phyloP scores from a whole-genome alignment of 2,888 invertebrate genomes.

The Zeuzera pyrina region DNA sequence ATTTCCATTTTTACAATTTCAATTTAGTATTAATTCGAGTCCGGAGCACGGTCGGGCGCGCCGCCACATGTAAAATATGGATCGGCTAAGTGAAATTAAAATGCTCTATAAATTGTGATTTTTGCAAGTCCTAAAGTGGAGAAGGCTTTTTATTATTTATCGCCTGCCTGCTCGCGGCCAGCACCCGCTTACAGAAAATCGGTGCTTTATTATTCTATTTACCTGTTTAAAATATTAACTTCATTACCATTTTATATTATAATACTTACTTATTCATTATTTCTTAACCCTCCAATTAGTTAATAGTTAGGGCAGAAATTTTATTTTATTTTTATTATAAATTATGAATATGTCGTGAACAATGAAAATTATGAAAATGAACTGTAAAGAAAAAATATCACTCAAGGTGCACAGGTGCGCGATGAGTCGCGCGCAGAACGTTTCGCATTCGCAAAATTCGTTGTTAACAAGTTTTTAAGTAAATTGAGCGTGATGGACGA shows the following conservation, averaged over 20 bases:
- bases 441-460: too few species aligned
- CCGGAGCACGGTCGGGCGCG: slow-evolving; percentile 59
- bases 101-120: slow-evolving; percentile 74
- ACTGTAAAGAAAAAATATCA: too few species aligned
- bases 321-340: too few species aligned
- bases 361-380: too few species aligned
- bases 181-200: slow-evolving; percentile 61
- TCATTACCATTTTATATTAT: slow-evolving; percentile 19
- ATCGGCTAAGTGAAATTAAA: slow-evolving; percentile 74
- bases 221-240: slow-evolving; percentile 56
- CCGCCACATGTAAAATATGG: slow-evolving; percentile 73
- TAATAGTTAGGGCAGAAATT: too few species aligned
- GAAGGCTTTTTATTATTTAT: slow-evolving; percentile 73
- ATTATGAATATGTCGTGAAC: too few species aligned
- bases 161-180: slow-evolving; percentile 52
- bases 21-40: slow-evolving; percentile 73
- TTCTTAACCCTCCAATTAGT: too few species aligned
- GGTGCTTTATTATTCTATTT: slow-evolving; percentile 68
- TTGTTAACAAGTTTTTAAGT: too few species aligned
- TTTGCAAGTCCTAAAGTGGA: slow-evolving; percentile 74
- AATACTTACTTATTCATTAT: too few species aligned
- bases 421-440: too few species aligned
- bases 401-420: too few species aligned
- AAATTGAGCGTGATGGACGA: too few species aligned
- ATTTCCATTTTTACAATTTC: slow-evolving; percentile 74